Evolutionary conservation across 2,797 vertebrate genomes (phyloP).

Genomic region (Acomys russatus): DNA sequence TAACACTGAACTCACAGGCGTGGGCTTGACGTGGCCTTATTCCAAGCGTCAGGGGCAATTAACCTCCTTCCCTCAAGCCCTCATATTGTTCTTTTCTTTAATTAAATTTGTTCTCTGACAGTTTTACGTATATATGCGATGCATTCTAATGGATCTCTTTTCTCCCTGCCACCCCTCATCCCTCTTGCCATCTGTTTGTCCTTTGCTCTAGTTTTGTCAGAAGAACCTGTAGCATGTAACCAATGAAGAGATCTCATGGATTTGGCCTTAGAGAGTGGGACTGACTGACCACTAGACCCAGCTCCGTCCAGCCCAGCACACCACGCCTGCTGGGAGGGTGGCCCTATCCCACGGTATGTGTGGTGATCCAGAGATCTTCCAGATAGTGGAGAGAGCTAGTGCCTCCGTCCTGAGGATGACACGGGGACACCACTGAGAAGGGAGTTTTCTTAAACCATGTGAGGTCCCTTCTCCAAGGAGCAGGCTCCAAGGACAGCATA

Average conservation of each 20-base stretch:
- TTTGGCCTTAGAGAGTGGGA: background rate
- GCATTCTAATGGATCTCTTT: background rate
- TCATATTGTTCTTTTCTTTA: background rate
- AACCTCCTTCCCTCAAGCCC: accelerated
- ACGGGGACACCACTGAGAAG: accelerated
- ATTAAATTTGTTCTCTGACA: background rate
- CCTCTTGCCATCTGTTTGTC: background rate
- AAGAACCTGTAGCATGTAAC: background rate
- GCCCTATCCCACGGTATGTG: too few species aligned
- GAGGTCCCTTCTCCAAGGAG: background rate
- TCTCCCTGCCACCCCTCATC: background rate
- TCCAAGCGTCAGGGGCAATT: background rate
- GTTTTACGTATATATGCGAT: background rate
- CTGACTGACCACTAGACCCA: too few species aligned
- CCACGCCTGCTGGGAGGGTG: accelerated
- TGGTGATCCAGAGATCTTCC: background rate
- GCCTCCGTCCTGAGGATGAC: background rate
- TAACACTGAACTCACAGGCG: background rate
- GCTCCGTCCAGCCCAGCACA: background rate
- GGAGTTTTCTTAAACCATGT: background rate
- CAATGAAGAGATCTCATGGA: background rate
- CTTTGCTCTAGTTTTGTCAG: background rate
- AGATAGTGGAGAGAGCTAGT: background rate
- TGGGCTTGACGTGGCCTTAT: background rate
- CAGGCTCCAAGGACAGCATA: background rate